These are phyloP conservation scores for Bilobella aurantiaca DNA, from an alignment of 1,140 invertebrate species.

Conservation along the genomic window DNA sequence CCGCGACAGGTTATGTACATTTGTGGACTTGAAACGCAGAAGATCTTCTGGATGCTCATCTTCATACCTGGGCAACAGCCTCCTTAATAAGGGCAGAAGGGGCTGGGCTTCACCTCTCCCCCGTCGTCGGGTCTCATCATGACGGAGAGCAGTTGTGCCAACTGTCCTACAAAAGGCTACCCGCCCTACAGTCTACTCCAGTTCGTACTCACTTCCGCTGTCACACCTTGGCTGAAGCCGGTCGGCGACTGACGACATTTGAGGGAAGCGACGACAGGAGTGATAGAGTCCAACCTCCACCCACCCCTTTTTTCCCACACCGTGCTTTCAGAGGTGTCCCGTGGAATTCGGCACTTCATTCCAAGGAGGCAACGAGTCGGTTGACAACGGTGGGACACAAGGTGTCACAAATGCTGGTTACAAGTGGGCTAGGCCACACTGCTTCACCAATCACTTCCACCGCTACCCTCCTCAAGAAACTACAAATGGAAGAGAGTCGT, in stretches of 20 bases:
- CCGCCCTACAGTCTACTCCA: not conserved
- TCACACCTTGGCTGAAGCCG: constrained; percentile 1
- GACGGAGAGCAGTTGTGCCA: not conserved
- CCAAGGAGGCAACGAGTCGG: too few species aligned
- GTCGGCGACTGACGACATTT: too few species aligned
- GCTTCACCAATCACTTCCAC: not conserved
- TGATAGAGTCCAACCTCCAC: not conserved
- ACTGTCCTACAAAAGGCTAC: not conserved
- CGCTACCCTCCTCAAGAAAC: constrained; percentile 26
- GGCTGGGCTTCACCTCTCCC: too few species aligned
- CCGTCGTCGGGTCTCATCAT: not conserved
- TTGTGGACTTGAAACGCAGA: too few species aligned
- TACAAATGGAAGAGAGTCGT: constrained; percentile 23
- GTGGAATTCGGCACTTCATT: not conserved
- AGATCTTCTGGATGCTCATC: constrained; percentile 13
- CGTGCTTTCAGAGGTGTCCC: not conserved
- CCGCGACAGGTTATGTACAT: constrained; percentile 35
- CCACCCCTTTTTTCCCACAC: not conserved
- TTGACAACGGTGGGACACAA: too few species aligned
- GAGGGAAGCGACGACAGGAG: too few species aligned
- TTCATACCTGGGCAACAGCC: too few species aligned
- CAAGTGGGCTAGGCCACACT: constrained; percentile 9
- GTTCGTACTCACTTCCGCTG: constrained; percentile 5
- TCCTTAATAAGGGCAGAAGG: too few species aligned
- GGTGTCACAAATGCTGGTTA: constrained; percentile 31